These are phyloP conservation scores for Tortrix viridana DNA, from an alignment of 2,888 invertebrate genomes.

Conservation along the genomic window DNA sequence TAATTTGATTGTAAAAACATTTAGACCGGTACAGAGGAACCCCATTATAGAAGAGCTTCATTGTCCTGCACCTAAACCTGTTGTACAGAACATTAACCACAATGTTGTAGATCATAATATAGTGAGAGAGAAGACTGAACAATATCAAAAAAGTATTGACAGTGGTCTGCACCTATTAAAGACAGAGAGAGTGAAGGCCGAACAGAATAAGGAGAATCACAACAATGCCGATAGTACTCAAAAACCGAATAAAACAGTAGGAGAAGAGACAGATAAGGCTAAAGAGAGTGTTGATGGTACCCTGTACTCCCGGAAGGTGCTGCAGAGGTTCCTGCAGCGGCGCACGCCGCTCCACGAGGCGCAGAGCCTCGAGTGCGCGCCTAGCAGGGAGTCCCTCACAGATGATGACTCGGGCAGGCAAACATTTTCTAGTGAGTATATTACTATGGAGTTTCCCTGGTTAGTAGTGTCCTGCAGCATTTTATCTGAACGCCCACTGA, in stretches of 20 bases:
- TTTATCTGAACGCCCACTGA: too few relatives aligned
- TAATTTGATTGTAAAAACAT: slow-evolving; percentile 48
- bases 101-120: too few relatives aligned
- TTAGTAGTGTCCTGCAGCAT: too few relatives aligned
- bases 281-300: neutral
- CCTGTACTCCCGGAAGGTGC: slow-evolving; percentile 40
- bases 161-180: too few relatives aligned
- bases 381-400: slow-evolving; percentile 6
- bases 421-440: slow-evolving; percentile 62
- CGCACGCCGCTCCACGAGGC: slow-evolving; percentile 48
- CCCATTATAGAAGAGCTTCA: neutral
- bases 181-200: too few relatives aligned
- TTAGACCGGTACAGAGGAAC: slow-evolving; percentile 18
- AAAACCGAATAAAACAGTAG: neutral
- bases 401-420: slow-evolving; percentile 59
- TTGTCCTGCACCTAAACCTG: too few relatives aligned
- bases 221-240: neutral
- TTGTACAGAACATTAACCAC: too few relatives aligned
- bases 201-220: too few relatives aligned
- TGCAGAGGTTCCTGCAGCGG: slow-evolving; percentile 59
- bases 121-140: too few relatives aligned
- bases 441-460: neutral
- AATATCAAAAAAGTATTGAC: too few relatives aligned
- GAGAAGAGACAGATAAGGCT: neutral
- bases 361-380: slow-evolving; percentile 4